Conservation (phyloP, 2,888 invertebrate species). For the Machimus atricapillus region DNA sequence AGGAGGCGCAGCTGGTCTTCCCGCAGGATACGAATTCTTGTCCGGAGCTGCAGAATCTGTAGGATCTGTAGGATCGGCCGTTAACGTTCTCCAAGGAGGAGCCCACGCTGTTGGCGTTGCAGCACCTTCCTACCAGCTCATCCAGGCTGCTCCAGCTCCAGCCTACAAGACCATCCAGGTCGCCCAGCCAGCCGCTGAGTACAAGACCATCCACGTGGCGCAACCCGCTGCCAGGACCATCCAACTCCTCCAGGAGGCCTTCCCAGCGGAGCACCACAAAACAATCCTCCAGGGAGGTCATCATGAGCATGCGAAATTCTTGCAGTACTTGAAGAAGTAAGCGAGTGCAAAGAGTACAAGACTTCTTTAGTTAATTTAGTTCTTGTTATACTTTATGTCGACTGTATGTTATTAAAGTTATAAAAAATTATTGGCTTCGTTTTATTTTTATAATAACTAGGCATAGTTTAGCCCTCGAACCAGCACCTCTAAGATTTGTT, state of each 20-base stretch:
- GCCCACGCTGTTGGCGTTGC: neutral
- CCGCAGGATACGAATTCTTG: neutral
- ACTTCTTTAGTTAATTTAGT: slow-evolving; percentile 13
- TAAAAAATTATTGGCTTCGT: neutral
- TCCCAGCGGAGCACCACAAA: slow-evolving; percentile 11
- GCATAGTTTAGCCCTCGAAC: too few relatives aligned
- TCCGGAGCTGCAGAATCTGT: neutral
- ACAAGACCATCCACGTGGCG: neutral
- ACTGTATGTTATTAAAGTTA: slow-evolving; percentile 7
- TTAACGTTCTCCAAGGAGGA: neutral
- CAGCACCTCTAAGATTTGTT: too few relatives aligned
- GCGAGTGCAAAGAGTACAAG: neutral
- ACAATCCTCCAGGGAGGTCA: neutral
- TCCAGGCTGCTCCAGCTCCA: neutral
- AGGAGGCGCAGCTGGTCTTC: neutral
- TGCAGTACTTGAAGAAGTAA: slow-evolving; percentile 22
- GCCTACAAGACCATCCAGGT: neutral
- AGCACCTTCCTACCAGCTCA: neutral
- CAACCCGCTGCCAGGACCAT: neutral
- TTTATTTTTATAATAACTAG: neutral
- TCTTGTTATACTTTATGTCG: slow-evolving; percentile 14
- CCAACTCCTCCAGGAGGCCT: slow-evolving; percentile 5
- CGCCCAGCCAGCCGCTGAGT: neutral
- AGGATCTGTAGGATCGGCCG: neutral
- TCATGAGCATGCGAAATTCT: neutral